Conservation (phyloP, 2,797 vertebrate species). For the Hipposideros larvatus region DNA sequence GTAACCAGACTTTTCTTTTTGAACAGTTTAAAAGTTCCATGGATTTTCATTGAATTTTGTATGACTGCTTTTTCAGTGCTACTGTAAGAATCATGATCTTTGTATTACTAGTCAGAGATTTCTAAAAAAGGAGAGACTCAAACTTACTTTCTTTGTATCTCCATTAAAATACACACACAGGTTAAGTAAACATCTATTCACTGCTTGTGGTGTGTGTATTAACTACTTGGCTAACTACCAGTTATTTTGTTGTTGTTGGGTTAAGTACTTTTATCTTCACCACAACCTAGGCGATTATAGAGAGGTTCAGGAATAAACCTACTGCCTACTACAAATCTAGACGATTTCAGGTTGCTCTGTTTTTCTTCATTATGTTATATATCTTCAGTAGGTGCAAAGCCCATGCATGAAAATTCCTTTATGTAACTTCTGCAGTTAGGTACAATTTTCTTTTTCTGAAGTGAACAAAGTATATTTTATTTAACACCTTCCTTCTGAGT, state of each 20-base stretch:
- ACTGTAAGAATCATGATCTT: not conserved
- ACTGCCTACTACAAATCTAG: not conserved
- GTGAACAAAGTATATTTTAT: not conserved
- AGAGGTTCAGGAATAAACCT: not conserved
- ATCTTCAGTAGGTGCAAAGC: not conserved
- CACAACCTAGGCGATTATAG: not conserved
- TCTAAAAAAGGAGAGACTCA: not conserved
- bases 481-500: not conserved
- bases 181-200: not conserved
- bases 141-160: not conserved
- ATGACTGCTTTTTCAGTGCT: not conserved
- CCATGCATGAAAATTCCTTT: not conserved
- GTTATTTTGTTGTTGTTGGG: not conserved
- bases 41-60: slow-evolving; percentile 13
- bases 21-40: not conserved
- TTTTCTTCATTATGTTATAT: not conserved
- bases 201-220: not conserved
- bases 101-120: not conserved
- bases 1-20: not conserved
- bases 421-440: not conserved
- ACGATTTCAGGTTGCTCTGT: not conserved
- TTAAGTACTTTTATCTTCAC: not conserved
- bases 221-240: not conserved
- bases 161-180: not conserved
- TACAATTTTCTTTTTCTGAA: not conserved